Conservation (phyloP, 2,888 invertebrate genomes). For the Iphiclides podalirius region DNA sequence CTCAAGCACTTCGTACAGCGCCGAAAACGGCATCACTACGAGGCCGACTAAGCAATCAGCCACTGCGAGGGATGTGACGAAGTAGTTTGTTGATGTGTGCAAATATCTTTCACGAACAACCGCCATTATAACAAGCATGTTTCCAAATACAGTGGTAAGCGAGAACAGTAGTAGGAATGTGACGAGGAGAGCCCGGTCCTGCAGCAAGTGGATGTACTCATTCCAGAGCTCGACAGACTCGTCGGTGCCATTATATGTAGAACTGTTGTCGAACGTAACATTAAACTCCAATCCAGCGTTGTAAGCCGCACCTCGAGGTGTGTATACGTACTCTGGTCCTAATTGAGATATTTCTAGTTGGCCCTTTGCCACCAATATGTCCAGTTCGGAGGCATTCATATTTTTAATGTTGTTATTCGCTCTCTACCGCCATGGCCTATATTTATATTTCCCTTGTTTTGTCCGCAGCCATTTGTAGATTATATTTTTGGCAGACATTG, state of each 20-base stretch:
- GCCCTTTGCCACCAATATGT: constrained; percentile 67
- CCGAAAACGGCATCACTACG: constrained; percentile 98
- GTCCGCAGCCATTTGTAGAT: constrained; percentile 74
- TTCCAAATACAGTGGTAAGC: constrained; percentile 96
- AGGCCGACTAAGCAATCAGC: constrained; percentile 98
- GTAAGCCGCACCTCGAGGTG: constrained; percentile 43
- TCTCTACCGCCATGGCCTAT: constrained; percentile 68
- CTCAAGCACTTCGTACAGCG: constrained; percentile 92
- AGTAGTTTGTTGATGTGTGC: constrained; percentile 98
- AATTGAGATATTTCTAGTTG: constrained; percentile 58
- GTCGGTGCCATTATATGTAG: constrained; percentile 50
- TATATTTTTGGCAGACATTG: constrained; percentile 69
- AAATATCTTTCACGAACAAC: constrained; percentile 95
- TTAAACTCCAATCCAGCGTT: constrained; percentile 59
- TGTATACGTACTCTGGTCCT: constrained; percentile 57
- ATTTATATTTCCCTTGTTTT: constrained; percentile 73
- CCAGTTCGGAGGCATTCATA: constrained; percentile 68
- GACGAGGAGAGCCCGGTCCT: constrained; percentile 88
- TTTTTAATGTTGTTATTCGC: constrained; percentile 62
- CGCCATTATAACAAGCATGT: constrained; percentile 95
- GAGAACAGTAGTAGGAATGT: constrained; percentile 92
- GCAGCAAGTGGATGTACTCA: constrained; percentile 67
- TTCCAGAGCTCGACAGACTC: constrained; percentile 60
- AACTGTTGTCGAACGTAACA: constrained; percentile 52
- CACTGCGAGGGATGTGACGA: constrained; percentile 97